Percentiles rank a stretch among this genome's conserved stretches.
Evolutionary conservation across 2,113 vertebrate species (phyloP).

Genomic region (Embiotoca jacksoni): DNA sequence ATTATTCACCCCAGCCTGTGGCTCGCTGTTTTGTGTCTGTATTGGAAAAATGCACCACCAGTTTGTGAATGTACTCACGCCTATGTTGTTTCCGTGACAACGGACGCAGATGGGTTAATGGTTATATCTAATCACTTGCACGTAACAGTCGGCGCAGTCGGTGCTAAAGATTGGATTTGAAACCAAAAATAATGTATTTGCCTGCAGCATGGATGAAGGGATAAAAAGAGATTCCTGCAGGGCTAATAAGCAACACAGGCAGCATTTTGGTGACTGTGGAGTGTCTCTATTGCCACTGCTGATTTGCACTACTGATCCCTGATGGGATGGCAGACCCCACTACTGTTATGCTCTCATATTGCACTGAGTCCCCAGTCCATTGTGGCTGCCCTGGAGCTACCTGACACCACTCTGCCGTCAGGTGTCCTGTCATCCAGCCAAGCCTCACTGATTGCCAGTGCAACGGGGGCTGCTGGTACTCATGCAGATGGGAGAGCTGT

Average conservation of each 20-base stretch:
- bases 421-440: conserved; percentile 76
- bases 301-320: conserved; percentile 70
- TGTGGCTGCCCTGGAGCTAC: conserved; percentile 64
- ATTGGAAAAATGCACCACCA: conserved; percentile 27
- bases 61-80: conserved; percentile 34
- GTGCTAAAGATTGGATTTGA: conserved; percentile 45
- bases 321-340: conserved; percentile 59
- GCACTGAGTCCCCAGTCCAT: conserved; percentile 35
- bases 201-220: conserved; percentile 31
- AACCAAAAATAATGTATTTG: conserved; percentile 35
- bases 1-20: conserved; percentile 64
- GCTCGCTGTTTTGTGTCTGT: conserved; percentile 49
- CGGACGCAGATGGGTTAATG: conserved; percentile 47
- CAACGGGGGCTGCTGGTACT: conserved; percentile 53
- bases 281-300: conserved; percentile 63
- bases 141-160: conserved; percentile 38
- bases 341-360: conserved; percentile 34
- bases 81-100: conserved; percentile 50
- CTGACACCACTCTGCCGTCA: conserved; percentile 73
- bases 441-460: conserved; percentile 64
- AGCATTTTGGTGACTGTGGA: conserved; percentile 42
- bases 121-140: conserved; percentile 50
- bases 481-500: conserved; percentile 69
- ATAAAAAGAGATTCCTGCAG: conserved; percentile 30
- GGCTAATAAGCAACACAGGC: conserved; percentile 35